phyloP scores from a whole-genome alignment of 2,113 vertebrate species.

The Chauna torquata region DNA sequence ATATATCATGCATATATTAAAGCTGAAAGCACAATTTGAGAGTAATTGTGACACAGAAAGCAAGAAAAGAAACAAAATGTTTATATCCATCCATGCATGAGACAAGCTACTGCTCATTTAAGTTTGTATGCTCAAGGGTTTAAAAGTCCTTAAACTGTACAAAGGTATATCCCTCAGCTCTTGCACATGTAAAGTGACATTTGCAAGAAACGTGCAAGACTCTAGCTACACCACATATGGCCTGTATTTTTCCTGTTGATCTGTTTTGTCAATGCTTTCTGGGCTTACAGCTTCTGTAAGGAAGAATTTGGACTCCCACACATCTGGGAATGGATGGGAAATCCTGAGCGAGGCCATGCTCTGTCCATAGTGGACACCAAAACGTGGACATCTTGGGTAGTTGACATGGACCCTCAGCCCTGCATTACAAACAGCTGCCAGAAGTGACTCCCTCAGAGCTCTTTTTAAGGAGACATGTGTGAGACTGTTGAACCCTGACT shows the following conservation, averaged over 20 bases:
- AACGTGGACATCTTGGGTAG: not conserved
- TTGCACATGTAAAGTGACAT: not conserved
- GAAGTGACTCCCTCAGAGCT: too few species aligned
- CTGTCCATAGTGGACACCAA: not conserved
- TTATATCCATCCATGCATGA: not conserved
- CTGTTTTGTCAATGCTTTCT: not conserved
- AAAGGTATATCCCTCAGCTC: not conserved
- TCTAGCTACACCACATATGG: not conserved
- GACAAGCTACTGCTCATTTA: not conserved
- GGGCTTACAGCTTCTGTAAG: not conserved
- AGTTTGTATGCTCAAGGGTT: not conserved
- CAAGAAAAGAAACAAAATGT: not conserved
- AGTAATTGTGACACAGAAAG: not conserved
- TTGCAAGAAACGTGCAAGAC: too few species aligned
- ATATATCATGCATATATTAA: not conserved
- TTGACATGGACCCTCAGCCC: not conserved
- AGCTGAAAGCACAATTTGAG: not conserved
- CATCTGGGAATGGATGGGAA: not conserved
- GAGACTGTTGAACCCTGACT: too few species aligned
- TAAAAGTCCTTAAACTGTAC: not conserved
- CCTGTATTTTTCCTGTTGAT: not conserved
- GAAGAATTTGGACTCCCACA: not conserved
- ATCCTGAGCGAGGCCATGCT: not conserved
- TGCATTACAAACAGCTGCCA: too few species aligned
- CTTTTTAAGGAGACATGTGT: too few species aligned